Percentiles rank a stretch among this genome's conserved stretches.
These are phyloP conservation scores for Sphaerophoria rueppellii DNA, from an alignment of 2,888 invertebrate species.

Conservation along the genomic window DNA sequence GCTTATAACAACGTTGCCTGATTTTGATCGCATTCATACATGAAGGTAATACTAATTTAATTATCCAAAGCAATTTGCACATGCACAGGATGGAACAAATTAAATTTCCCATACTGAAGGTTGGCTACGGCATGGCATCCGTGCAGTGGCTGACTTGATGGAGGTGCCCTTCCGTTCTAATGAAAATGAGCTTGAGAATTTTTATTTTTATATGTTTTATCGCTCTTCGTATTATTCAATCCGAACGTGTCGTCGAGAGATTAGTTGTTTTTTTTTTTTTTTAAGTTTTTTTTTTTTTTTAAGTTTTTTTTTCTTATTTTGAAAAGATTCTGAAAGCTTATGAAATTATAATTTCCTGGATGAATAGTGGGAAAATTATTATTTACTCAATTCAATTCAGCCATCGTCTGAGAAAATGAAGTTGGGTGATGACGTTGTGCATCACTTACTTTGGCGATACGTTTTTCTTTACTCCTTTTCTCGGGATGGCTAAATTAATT, in stretches of 20 bases:
- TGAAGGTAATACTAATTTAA: constrained; percentile 63
- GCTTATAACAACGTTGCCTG: constrained; percentile 53
- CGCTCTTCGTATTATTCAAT: not conserved
- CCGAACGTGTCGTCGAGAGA: not conserved
- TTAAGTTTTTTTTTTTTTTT: not conserved
- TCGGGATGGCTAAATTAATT: constrained; percentile 52
- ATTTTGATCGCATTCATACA: constrained; percentile 59
- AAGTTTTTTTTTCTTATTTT: not conserved
- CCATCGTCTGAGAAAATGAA: not conserved
- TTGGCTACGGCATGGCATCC: not conserved
- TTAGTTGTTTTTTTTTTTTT: not conserved
- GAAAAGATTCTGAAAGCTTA: not conserved
- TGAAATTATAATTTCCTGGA: constrained; percentile 33
- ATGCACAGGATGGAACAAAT: constrained; percentile 45
- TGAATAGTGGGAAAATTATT: constrained; percentile 29
- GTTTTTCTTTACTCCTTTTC: constrained; percentile 31
- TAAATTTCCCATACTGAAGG: constrained; percentile 45
- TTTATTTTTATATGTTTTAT: not conserved
- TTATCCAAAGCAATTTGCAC: constrained; percentile 63
- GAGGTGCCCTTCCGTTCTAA: constrained; percentile 6
- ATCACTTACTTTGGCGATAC: constrained; percentile 34
- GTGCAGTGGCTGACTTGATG: not conserved
- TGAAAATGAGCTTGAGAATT: constrained; percentile 10
- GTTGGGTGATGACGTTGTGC: constrained; percentile 5
- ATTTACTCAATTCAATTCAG: constrained; percentile 45